Percentiles rank a stretch among this genome's conserved stretches.
Conservation (phyloP, 2,113 vertebrate species). For the Colossoma macropomum region DNA sequence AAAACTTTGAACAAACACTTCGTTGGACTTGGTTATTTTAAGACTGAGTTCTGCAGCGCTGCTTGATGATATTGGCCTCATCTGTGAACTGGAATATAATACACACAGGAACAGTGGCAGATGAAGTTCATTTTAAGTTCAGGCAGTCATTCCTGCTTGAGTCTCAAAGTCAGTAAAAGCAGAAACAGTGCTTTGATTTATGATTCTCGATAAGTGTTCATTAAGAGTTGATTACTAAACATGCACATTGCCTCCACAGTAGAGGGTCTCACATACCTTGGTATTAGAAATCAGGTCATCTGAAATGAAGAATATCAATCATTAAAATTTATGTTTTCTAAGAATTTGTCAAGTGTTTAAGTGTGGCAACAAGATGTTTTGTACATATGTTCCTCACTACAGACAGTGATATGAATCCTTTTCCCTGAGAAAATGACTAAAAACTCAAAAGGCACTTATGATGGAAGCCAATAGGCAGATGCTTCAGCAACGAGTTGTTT, state of each 20-base stretch:
- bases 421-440: too few relatives aligned
- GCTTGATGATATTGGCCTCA: not conserved
- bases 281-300: not conserved
- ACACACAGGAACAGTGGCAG: not conserved
- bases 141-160: not conserved
- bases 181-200: not conserved
- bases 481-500: too few relatives aligned
- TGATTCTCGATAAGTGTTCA: not conserved
- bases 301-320: not conserved
- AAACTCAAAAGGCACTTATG: too few relatives aligned
- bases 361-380: not conserved
- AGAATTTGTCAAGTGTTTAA: not conserved
- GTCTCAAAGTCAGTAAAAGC: not conserved
- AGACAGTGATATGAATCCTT: too few relatives aligned
- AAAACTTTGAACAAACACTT: not conserved
- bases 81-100: conserved; percentile 23
- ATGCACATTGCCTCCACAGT: not conserved
- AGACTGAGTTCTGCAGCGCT: not conserved
- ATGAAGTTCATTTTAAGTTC: conserved; percentile 23
- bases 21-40: conserved; percentile 20
- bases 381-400: too few relatives aligned
- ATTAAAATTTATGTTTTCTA: not conserved
- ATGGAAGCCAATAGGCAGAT: too few relatives aligned
- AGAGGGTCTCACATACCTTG: not conserved
- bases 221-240: not conserved